Base-by-base conservation (phyloP, 1,140 invertebrate genomes). In the Caerostris darwini region DNA sequence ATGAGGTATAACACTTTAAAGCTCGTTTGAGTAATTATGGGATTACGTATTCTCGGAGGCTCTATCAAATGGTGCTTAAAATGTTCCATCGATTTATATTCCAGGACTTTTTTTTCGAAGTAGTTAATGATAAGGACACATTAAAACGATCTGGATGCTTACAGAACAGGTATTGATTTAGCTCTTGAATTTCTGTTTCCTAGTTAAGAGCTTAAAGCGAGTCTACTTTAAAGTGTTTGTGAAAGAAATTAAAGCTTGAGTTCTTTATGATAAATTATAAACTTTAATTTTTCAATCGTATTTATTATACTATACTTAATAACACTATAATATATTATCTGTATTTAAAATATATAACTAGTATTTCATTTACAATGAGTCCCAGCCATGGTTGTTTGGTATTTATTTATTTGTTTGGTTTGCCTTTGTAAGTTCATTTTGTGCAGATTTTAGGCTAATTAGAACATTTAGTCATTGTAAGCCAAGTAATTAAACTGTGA, bases 21-120 rank as follows among this genome's bases (percentile, higher is more conserved):
- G 86, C 86, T 88, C 86, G 86, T 88, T 88, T 88, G 86, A 88
- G 86, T 88, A 88, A 88, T 88, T 88, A 88, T 88, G 34, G 86
- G 86, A 88, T 88, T 88, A 88, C 34, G 7, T 34, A 57, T n/a
- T n/a, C 83, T 58, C 58, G 86, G 19, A 53, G 50, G 61, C 86
- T 50, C 34, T 88, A 64, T 88, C 19, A 53, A 61, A 17, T 54
- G 86, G 19, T 67, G 12, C 56, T 88, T 88, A 19, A 56, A 83
- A 56, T 7, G 14, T 17, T 7, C 17, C 14, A 19, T n/a, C 54
- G 54, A 58, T 83, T 83, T 83, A 83, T n/a, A n/a, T 83, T 56
- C 3, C 19, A 1, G 34, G 34, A n/a, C n/a, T n/a, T n/a, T n/a
- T n/a, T 77, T 77, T 77, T 77, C 34, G 1, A 12, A 5, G 10